Evolutionary conservation across 2,797 vertebrate genomes (phyloP).

Genomic region (Ambastaia sidthimunki): DNA sequence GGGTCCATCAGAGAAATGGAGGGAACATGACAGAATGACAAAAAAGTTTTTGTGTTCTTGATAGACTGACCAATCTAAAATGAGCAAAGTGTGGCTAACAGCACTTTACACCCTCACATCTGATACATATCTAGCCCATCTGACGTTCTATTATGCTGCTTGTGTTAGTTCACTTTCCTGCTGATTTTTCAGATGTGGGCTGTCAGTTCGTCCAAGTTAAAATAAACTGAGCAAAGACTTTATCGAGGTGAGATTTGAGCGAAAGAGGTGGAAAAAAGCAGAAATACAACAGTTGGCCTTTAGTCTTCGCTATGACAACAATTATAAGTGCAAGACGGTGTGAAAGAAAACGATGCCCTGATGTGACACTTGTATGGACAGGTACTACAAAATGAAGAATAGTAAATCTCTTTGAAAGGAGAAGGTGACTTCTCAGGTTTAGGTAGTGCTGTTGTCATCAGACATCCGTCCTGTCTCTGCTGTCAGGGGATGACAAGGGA

Average conservation of each 20-base stretch:
- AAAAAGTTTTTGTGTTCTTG: slow-evolving; percentile 18
- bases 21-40: slow-evolving; percentile 40
- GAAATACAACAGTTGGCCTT: slow-evolving; percentile 10
- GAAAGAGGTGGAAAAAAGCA: slow-evolving; percentile 17
- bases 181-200: slow-evolving; percentile 34
- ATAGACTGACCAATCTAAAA: slow-evolving; percentile 48
- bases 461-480: slow-evolving; percentile 49
- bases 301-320: slow-evolving; percentile 20
- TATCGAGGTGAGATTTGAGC: slow-evolving; percentile 16
- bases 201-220: slow-evolving; percentile 43
- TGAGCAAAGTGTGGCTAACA: slow-evolving; percentile 41
- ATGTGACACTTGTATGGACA: slow-evolving; percentile 31
- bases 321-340: slow-evolving; percentile 18
- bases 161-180: slow-evolving; percentile 45
- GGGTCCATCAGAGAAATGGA: slow-evolving; percentile 29
- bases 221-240: slow-evolving; percentile 34
- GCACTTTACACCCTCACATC: slow-evolving; percentile 48
- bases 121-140: slow-evolving; percentile 48
- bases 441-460: slow-evolving; percentile 38
- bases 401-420: slow-evolving; percentile 26
- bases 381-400: slow-evolving; percentile 34
- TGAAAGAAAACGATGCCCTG: neutral
- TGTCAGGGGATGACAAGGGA: slow-evolving; percentile 64
- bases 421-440: slow-evolving; percentile 71
- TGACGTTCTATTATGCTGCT: slow-evolving; percentile 45